Percentiles rank a stretch among this genome's conserved stretches.
phyloP scores from a whole-genome alignment of 2,888 invertebrate species.

The Sarcophaga carnaria region DNA sequence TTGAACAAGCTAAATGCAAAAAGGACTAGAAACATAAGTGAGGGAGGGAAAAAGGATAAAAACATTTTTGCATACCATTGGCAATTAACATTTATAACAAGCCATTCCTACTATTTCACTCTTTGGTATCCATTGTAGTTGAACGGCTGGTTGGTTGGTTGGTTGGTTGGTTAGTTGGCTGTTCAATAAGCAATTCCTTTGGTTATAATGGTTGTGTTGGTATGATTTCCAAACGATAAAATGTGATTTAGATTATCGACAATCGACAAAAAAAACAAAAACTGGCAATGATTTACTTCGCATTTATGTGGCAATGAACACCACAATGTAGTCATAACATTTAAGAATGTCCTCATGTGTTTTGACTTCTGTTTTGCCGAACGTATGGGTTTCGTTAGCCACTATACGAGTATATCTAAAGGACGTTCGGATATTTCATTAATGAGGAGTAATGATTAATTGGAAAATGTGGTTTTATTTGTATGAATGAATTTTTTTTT shows the following conservation, averaged over 20 bases:
- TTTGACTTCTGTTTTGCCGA: background rate
- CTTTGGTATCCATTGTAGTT: background rate
- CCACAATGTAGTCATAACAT: constrained; percentile 25
- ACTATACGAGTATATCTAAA: background rate
- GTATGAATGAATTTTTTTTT: background rate
- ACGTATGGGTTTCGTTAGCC: background rate
- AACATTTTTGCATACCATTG: constrained; percentile 49
- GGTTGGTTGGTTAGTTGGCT: background rate
- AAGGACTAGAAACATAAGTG: background rate
- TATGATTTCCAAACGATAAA: constrained; percentile 54
- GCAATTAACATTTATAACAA: constrained; percentile 60
- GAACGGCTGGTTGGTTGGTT: too few species aligned
- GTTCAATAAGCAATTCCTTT: constrained; percentile 16
- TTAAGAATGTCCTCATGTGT: constrained; percentile 11
- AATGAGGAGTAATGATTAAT: constrained; percentile 66
- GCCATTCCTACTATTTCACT: background rate
- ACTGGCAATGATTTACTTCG: constrained; percentile 31
- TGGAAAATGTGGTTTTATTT: constrained; percentile 63
- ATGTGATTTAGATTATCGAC: constrained; percentile 66
- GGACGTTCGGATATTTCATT: constrained; percentile 43
- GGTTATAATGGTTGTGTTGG: constrained; percentile 23
- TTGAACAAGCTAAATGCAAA: background rate
- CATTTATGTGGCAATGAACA: background rate
- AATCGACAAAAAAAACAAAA: constrained; percentile 17
- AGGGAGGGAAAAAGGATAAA: too few species aligned